Conservation (phyloP, 2,113 vertebrate genomes). For the Coptodon bakossiorum region DNA sequence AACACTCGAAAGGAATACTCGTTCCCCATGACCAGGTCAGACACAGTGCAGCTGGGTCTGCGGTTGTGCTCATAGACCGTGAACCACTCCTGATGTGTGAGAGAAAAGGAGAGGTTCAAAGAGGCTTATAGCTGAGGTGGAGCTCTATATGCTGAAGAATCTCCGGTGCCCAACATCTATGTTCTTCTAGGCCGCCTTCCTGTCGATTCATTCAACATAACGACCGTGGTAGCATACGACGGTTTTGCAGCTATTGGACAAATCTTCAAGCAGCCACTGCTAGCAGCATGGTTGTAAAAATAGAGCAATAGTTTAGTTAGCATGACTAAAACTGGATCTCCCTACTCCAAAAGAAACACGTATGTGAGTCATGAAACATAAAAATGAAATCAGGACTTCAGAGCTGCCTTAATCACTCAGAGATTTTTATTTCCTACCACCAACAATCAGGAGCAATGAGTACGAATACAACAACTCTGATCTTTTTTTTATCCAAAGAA, state of each 20-base stretch:
- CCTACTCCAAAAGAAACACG: not conserved
- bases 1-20: conserved; percentile 83
- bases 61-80: conserved; percentile 83
- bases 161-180: not conserved
- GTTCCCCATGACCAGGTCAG: conserved; percentile 88
- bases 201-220: not conserved
- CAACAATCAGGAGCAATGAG: not conserved
- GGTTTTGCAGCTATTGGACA: not conserved
- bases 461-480: not conserved
- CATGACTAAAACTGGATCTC: not conserved
- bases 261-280: not conserved
- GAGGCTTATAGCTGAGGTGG: not conserved
- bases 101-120: not conserved
- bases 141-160: not conserved
- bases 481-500: not conserved
- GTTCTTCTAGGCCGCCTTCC: not conserved
- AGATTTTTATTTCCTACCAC: not conserved
- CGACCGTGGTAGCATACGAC: not conserved
- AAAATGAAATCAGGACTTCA: not conserved
- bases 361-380: not conserved
- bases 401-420: not conserved
- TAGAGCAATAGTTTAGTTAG: not conserved
- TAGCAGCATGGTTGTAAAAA: not conserved
- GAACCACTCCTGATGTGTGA: conserved; percentile 82
- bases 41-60: conserved; percentile 78